Evolutionary conservation across 2,113 vertebrate species (phyloP).

Genomic region (Limanda limanda): DNA sequence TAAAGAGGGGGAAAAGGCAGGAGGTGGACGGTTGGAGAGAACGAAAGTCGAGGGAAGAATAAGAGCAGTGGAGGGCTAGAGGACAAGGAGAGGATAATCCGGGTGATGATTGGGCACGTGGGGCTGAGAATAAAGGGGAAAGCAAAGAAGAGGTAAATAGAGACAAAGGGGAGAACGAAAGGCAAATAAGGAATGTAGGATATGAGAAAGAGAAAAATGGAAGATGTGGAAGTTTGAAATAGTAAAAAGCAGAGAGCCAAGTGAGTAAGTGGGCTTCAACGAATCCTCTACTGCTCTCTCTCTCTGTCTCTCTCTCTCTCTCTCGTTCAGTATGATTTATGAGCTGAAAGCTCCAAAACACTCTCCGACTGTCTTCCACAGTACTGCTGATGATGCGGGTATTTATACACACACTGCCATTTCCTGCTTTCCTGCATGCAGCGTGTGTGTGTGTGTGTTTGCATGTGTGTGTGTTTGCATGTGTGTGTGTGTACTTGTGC

Average conservation of each 20-base stretch:
- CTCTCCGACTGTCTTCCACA: constrained; percentile 54
- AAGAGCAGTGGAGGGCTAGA: constrained; percentile 51
- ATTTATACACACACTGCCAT: constrained; percentile 59
- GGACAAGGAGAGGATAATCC: constrained; percentile 44
- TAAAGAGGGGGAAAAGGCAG: background rate
- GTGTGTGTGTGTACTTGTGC: constrained; percentile 15
- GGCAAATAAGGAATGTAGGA: background rate
- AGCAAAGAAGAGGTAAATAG: background rate
- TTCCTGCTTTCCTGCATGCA: constrained; percentile 13
- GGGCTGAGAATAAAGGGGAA: background rate
- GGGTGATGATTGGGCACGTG: constrained; percentile 17
- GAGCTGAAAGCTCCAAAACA: constrained; percentile 54
- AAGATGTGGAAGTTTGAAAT: constrained; percentile 32
- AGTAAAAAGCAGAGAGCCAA: constrained; percentile 28
- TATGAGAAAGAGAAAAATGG: constrained; percentile 7
- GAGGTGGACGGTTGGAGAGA: constrained; percentile 41
- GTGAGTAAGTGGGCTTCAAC: constrained; percentile 43
- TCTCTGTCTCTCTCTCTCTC: constrained; percentile 29
- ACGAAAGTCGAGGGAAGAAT: constrained; percentile 25
- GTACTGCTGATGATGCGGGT: constrained; percentile 62
- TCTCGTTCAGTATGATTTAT: constrained; percentile 70
- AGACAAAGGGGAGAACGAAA: background rate
- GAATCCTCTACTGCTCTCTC: constrained; percentile 16
- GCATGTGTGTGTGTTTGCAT: constrained; percentile 24
- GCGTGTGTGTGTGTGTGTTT: constrained; percentile 21